phyloP scores from a whole-genome alignment of 2,797 vertebrate genomes.

The Tokudaia tokunoshimensis region DNA sequence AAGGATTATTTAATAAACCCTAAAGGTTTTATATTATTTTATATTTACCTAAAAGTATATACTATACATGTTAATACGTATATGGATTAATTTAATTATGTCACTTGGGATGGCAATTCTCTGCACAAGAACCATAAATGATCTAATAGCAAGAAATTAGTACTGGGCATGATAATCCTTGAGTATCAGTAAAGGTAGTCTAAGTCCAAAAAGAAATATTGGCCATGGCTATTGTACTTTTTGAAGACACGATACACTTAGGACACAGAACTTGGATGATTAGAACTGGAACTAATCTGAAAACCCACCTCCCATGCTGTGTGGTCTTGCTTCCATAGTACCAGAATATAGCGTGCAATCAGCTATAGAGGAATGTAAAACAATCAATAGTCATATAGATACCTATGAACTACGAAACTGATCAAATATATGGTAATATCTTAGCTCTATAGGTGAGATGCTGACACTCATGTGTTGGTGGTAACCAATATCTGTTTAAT shows the following conservation, averaged over 20 bases:
- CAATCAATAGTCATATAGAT: neutral
- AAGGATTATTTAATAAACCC: neutral
- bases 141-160: neutral
- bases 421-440: neutral
- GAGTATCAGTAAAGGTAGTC: neutral
- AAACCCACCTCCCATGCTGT: neutral
- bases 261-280: neutral
- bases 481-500: neutral
- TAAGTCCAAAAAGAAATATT: neutral
- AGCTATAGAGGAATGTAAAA: neutral
- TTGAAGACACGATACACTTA: neutral
- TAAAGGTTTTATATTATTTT: neutral
- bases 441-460: neutral
- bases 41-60: neutral
- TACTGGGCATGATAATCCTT: neutral
- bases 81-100: neutral
- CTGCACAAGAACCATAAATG: neutral
- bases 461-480: neutral
- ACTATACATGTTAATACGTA: neutral
- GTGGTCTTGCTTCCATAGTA: neutral
- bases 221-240: neutral
- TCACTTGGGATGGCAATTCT: neutral
- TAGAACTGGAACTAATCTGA: neutral
- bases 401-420: neutral
- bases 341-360: neutral